Percentiles rank a stretch among this genome's conserved stretches.
These are phyloP conservation scores for Kryptopterus vitreolus DNA, from an alignment of 2,797 vertebrate species.

Conservation along the genomic window DNA sequence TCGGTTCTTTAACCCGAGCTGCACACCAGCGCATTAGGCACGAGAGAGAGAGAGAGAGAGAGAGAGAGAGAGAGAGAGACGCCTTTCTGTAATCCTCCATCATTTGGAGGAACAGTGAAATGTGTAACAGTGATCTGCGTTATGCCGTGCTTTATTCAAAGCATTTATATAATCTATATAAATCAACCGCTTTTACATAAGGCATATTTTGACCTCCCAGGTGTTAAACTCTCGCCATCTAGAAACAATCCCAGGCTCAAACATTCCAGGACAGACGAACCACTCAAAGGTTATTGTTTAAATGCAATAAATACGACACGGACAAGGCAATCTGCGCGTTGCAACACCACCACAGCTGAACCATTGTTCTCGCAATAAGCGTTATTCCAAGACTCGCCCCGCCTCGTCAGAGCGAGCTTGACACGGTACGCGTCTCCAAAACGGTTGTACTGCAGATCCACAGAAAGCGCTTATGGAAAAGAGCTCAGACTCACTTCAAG, in stretches of 20 bases:
- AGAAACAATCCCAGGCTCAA: not conserved
- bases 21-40: slow-evolving; percentile 18
- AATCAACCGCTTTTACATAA: not conserved
- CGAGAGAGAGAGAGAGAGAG: no score
- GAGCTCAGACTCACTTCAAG: slow-evolving; percentile 20
- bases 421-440: not conserved
- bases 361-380: not conserved
- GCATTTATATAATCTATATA: not conserved
- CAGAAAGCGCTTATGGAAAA: slow-evolving; percentile 34
- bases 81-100: not conserved
- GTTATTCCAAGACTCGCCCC: slow-evolving; percentile 1
- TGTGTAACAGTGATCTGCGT: not conserved
- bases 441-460: slow-evolving; percentile 5
- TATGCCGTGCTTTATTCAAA: slow-evolving; percentile 5
- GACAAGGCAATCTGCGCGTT: not conserved
- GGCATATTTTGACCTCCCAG: not conserved
- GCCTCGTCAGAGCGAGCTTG: not conserved
- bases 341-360: not conserved
- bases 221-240: not conserved
- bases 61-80: not conserved
- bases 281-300: not conserved
- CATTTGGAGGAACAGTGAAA: not conserved
- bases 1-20: slow-evolving; percentile 18
- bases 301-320: slow-evolving; percentile 17
- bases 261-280: not conserved